Conservation (phyloP, 2,113 vertebrate species). For the Leptobrachium ailaonicum region DNA sequence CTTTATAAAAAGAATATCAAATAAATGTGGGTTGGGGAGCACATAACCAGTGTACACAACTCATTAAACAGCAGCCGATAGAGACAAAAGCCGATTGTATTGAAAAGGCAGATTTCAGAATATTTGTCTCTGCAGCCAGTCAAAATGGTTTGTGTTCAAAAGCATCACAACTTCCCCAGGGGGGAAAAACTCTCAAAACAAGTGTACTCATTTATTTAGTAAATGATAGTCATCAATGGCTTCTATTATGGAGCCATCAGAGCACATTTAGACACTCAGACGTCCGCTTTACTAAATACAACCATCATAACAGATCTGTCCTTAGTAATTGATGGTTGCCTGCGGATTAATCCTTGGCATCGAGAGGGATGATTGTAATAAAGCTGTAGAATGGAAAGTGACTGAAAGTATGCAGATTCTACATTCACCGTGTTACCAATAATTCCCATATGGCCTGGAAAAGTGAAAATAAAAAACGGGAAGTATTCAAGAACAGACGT, state of each 20-base stretch:
- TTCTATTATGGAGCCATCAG: conserved; percentile 22
- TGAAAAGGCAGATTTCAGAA: neutral
- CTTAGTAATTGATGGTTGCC: conserved; percentile 10
- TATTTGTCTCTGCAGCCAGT: neutral
- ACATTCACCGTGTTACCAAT: neutral
- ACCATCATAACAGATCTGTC: conserved; percentile 23
- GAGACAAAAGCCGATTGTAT: neutral
- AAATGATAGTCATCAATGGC: conserved; percentile 8
- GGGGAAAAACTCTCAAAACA: no score
- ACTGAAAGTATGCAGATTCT: neutral
- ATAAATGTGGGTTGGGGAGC: no score
- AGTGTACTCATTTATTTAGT: neutral
- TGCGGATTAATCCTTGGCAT: conserved; percentile 16
- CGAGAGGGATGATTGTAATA: neutral
- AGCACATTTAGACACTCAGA: conserved; percentile 16
- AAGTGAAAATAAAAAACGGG: no score
- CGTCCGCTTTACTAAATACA: neutral
- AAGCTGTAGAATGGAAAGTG: neutral
- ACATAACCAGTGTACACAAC: no score
- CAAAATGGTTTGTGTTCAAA: neutral
- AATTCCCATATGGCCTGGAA: no score
- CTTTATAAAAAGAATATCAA: no score
- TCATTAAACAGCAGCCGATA: no score
- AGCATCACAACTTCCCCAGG: neutral
- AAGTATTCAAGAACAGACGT: no score